Conservation (phyloP, 2,113 vertebrate species). For the Ammodramus savannarum region DNA sequence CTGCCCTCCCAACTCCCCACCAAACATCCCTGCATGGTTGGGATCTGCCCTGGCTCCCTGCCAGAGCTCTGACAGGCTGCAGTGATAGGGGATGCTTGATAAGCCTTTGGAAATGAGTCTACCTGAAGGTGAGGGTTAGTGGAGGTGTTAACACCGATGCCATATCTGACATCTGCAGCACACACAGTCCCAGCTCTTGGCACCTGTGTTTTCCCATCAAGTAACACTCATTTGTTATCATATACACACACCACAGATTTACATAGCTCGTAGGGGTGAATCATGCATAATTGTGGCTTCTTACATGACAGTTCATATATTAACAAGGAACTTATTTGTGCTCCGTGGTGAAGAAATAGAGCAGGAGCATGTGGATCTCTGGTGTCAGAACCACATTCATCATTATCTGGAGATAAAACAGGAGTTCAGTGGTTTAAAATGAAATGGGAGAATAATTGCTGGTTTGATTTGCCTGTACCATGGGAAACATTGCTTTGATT, state of each 20-base stretch:
- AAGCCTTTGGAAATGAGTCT: constrained; percentile 20
- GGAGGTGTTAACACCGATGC: constrained; percentile 41
- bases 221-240: constrained; percentile 60
- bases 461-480: constrained; percentile 13
- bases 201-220: constrained; percentile 45
- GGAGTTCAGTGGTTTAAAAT: constrained; percentile 32
- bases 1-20: neutral
- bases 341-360: neutral
- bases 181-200: constrained; percentile 32
- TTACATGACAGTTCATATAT: constrained; percentile 61
- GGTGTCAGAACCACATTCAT: constrained; percentile 18
- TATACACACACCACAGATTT: constrained; percentile 34
- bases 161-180: constrained; percentile 17
- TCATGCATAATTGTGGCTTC: constrained; percentile 62
- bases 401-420: constrained; percentile 44
- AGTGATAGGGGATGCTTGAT: constrained; percentile 1
- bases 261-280: constrained; percentile 42
- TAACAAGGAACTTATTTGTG: constrained; percentile 34
- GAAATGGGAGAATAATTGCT: constrained; percentile 43
- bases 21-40: neutral
- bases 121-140: constrained; percentile 39
- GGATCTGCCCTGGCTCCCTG: neutral
- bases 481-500: constrained; percentile 21
- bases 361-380: constrained; percentile 24
- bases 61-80: neutral